Evolutionary conservation across 2,797 vertebrate species (phyloP).

Genomic region (Anguilla megastoma): DNA sequence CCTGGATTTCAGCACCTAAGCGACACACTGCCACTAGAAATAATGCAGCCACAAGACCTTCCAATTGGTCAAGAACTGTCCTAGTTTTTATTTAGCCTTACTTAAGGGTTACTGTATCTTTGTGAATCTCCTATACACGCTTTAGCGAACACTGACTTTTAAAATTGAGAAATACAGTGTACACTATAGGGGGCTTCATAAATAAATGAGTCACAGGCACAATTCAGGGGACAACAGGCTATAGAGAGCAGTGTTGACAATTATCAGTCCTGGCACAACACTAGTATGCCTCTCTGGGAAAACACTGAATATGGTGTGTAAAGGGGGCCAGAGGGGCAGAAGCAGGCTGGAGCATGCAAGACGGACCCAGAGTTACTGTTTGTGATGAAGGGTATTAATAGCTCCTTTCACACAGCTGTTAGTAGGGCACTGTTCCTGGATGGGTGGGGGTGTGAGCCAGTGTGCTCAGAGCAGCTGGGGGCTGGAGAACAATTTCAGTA

Average conservation of each 20-base stretch:
- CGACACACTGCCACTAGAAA: constrained; percentile 15
- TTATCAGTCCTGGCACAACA: neutral
- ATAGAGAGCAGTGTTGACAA: neutral
- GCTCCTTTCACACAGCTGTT: constrained; percentile 51
- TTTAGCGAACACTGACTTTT: neutral
- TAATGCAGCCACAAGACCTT: neutral
- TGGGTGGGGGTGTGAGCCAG: constrained; percentile 17
- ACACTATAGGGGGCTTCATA: neutral
- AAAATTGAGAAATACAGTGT: neutral
- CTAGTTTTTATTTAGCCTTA: neutral
- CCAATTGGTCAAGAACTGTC: neutral
- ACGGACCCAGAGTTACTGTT: constrained; percentile 35
- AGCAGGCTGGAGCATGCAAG: constrained; percentile 13
- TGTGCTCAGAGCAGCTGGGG: constrained; percentile 26
- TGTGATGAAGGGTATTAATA: constrained; percentile 57
- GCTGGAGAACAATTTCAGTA: neutral
- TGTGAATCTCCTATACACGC: neutral
- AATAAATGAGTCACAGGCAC: neutral
- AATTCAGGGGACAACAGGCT: neutral
- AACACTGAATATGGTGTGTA: neutral
- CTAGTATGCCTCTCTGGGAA: neutral
- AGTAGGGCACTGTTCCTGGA: constrained; percentile 20
- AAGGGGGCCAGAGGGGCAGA: neutral
- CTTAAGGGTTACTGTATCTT: neutral
- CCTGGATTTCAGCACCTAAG: constrained; percentile 12